Evolutionary conservation across 2,888 invertebrate genomes (phyloP).

Genomic region (Panopea generosa): DNA sequence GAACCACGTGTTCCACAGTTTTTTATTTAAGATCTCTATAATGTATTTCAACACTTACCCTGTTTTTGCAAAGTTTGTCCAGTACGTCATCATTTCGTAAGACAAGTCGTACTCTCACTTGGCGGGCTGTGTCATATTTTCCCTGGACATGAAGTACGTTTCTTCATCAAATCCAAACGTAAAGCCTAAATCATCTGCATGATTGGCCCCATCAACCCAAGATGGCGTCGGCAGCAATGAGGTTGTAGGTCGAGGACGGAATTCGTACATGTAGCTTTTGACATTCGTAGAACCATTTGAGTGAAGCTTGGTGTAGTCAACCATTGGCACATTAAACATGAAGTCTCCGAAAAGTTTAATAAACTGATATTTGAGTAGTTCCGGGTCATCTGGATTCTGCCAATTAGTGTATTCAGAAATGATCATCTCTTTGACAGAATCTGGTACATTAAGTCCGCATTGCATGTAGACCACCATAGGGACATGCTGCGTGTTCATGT

Average conservation of each 20-base stretch:
- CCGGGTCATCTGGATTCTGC: slow-evolving; percentile 8
- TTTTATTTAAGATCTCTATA: too few relatives aligned
- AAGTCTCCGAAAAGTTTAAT: slow-evolving; percentile 16
- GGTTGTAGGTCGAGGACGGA: not conserved
- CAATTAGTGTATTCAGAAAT: slow-evolving; percentile 10
- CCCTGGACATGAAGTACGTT: too few relatives aligned
- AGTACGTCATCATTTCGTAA: slow-evolving; percentile 95
- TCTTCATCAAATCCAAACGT: slow-evolving; percentile 71
- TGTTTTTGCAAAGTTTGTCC: slow-evolving; percentile 97
- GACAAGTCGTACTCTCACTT: slow-evolving; percentile 93
- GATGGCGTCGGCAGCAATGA: slow-evolving; percentile 52
- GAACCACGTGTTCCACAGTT: too few relatives aligned
- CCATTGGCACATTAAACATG: not conserved
- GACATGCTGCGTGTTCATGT: slow-evolving; percentile 5
- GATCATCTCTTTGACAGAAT: not conserved
- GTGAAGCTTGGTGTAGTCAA: slow-evolving; percentile 9
- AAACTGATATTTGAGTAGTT: slow-evolving; percentile 2
- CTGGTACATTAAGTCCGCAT: not conserved
- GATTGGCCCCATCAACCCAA: slow-evolving; percentile 78
- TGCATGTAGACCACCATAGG: not conserved
- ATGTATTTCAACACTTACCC: too few relatives aligned
- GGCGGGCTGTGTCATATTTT: slow-evolving; percentile 86
- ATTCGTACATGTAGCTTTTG: slow-evolving; percentile 12
- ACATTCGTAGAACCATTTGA: not conserved
- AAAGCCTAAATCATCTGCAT: slow-evolving; percentile 79